Conservation (phyloP, 2,888 invertebrate genomes). For the Trisateles emortualis region DNA sequence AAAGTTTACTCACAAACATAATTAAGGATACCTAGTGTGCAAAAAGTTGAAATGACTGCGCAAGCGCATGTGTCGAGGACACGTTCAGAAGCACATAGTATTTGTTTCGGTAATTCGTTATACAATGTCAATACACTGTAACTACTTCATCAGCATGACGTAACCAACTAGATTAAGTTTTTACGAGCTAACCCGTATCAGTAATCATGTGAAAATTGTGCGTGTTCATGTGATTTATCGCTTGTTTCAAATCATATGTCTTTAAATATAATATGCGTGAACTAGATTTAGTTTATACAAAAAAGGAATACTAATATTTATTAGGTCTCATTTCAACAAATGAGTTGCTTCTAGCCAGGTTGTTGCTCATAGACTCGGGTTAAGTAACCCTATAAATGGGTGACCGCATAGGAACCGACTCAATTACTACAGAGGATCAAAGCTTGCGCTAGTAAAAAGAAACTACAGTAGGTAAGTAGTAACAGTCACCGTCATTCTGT, state of each 20-base stretch:
- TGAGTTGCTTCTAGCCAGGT: too few species aligned
- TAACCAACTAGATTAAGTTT: conserved; percentile 21
- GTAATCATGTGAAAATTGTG: conserved; percentile 11
- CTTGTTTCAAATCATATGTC: conserved; percentile 4
- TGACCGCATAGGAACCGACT: too few species aligned
- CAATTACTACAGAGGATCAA: too few species aligned
- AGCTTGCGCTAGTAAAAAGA: too few species aligned
- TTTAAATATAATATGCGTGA: conserved; percentile 5
- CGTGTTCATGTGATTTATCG: conserved; percentile 10
- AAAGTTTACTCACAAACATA: conserved; percentile 16
- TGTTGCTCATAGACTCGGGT: too few species aligned
- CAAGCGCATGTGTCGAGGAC: conserved; percentile 13
- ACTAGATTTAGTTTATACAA: conserved; percentile 5
- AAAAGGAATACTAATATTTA: background rate
- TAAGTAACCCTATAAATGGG: too few species aligned
- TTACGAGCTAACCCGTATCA: conserved; percentile 11
- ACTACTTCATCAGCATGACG: conserved; percentile 5
- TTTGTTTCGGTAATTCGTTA: conserved; percentile 17
- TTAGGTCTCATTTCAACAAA: conserved; percentile 1
- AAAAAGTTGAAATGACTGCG: conserved; percentile 16
- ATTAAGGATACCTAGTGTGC: conserved; percentile 17
- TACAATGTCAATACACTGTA: conserved; percentile 15
- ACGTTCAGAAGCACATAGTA: background rate
- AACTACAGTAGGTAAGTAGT: too few species aligned
- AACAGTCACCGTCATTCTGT: too few species aligned